Evolutionary conservation across 2,113 vertebrate genomes (phyloP).

Genomic region (Sebastes fasciatus): DNA sequence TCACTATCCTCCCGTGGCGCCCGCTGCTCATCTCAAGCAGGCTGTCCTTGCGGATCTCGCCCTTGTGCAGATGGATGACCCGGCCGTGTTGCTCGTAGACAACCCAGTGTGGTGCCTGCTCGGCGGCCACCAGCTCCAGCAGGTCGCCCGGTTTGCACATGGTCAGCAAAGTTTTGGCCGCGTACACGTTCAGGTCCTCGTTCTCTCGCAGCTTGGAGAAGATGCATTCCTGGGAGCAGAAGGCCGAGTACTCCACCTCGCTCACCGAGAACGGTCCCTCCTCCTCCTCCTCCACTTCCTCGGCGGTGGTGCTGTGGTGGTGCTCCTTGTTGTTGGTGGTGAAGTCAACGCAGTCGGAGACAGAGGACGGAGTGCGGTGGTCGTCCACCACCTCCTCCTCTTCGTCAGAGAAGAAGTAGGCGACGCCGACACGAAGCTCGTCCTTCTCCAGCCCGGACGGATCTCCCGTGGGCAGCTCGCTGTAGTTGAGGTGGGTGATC

Average conservation of each 20-base stretch:
- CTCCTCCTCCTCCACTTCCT: constrained; percentile 19
- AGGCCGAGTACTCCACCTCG: constrained; percentile 97
- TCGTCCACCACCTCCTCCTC: constrained; percentile 94
- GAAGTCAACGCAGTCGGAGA: constrained; percentile 89
- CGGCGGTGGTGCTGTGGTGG: constrained; percentile 77
- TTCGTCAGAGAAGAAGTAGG: constrained; percentile 99
- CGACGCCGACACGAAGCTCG: constrained; percentile 98
- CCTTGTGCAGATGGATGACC: constrained; percentile 96
- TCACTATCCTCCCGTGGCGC: constrained; percentile 94
- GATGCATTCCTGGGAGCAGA: constrained; percentile 99
- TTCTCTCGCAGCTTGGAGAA: constrained; percentile 97
- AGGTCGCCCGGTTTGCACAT: constrained; percentile 97
- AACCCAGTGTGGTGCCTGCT: constrained; percentile 94
- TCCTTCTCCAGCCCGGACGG: constrained; percentile 99
- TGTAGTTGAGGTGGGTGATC: constrained; percentile 99
- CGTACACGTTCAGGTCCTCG: constrained; percentile 93
- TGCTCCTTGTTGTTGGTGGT: constrained; percentile 79
- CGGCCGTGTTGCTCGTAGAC: constrained; percentile 93
- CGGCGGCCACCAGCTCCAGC: constrained; percentile 92
- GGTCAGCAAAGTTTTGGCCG: constrained; percentile 91
- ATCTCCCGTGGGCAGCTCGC: constrained; percentile 98
- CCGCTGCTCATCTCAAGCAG: constrained; percentile 91
- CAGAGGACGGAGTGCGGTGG: constrained; percentile 89
- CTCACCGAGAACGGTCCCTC: constrained; percentile 88
- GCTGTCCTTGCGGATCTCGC: constrained; percentile 97